Evolutionary conservation across 2,888 invertebrate species (phyloP).

Genomic region (Andrena hattorfiana): DNA sequence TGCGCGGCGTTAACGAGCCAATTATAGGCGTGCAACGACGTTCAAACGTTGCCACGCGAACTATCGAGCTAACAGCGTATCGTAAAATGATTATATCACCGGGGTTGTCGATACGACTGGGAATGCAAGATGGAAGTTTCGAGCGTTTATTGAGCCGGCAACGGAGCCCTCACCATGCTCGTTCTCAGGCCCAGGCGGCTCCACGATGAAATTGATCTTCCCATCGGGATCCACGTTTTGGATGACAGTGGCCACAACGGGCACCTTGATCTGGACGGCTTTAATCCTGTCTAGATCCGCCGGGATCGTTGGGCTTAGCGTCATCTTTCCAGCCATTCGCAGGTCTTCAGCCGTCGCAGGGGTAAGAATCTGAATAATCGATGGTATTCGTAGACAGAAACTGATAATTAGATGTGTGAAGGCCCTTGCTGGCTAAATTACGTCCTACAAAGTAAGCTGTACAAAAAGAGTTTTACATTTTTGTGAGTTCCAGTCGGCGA

Average conservation of each 20-base stretch:
- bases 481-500: conserved; percentile 80
- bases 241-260: conserved; percentile 88
- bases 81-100: conserved; percentile 6
- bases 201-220: conserved; percentile 86
- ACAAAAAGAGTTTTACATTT: conserved; percentile 79
- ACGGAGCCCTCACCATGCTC: conserved; percentile 79
- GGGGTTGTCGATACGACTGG: not conserved
- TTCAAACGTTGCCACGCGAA: conserved; percentile 7
- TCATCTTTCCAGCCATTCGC: conserved; percentile 88
- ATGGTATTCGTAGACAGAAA: no score
- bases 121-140: not conserved
- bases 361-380: conserved; percentile 87
- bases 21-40: conserved; percentile 38
- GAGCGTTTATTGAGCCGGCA: not conserved
- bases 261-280: conserved; percentile 87
- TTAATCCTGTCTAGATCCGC: conserved; percentile 82
- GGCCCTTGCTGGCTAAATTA: no score
- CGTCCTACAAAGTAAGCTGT: no score
- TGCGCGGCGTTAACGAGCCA: conserved; percentile 49
- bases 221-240: conserved; percentile 86
- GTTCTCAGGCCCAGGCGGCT: conserved; percentile 85
- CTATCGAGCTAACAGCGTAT: conserved; percentile 10
- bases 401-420: no score
- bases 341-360: conserved; percentile 91
- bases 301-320: conserved; percentile 74